Conservation (phyloP, 2,797 vertebrate genomes). For the Xenopus petersii region DNA sequence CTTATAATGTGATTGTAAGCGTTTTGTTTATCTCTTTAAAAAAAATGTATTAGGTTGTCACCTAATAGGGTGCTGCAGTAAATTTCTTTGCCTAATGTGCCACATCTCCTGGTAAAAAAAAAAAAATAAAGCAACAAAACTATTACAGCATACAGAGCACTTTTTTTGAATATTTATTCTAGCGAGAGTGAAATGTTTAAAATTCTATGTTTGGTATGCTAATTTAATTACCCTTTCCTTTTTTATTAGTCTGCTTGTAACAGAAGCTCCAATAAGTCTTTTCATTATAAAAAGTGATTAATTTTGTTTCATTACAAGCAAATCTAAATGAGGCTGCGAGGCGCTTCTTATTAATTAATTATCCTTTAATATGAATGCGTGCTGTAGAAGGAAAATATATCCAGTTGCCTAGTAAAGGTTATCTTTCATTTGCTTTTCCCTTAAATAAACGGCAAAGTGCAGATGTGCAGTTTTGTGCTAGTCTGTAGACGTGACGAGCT, state of each 20-base stretch:
- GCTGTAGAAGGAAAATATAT: neutral
- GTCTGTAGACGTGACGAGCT: no score
- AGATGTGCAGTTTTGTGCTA: no score
- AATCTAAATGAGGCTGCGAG: neutral
- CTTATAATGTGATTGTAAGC: no score
- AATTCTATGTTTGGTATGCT: neutral
- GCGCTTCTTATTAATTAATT: neutral
- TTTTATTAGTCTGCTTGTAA: neutral
- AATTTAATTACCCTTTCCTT: conserved; percentile 1
- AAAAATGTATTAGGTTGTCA: no score
- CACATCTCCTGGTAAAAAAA: no score
- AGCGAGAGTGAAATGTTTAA: neutral
- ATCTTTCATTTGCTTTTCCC: no score
- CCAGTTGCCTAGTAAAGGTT: no score
- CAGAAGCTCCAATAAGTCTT: neutral
- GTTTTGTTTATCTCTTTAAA: no score
- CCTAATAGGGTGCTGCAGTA: no score
- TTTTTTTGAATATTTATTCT: neutral
- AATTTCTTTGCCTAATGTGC: no score
- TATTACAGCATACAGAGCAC: neutral
- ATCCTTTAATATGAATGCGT: neutral
- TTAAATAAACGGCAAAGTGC: no score
- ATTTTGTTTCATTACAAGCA: neutral
- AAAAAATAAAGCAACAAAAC: no score
- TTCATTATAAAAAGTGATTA: neutral